Base-by-base conservation (phyloP, 2,113 vertebrate species). In the Burhinus oedicnemus region DNA sequence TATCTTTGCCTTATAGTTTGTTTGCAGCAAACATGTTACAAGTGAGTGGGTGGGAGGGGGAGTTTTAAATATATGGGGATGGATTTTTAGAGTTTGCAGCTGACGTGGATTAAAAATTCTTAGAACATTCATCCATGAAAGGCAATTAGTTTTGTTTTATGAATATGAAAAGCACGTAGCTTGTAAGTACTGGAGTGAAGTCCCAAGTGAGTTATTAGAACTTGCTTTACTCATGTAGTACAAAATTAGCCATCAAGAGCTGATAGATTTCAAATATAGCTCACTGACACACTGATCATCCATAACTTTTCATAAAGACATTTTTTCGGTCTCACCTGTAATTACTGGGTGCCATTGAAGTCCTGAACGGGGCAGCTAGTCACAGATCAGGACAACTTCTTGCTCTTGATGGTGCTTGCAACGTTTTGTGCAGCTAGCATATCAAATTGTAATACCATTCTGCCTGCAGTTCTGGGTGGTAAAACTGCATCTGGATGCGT, bases 131-230 rank as follows among this genome's bases (percentile, higher is more conserved):
- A 97, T 82, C 96, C 97, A 91, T 97, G 97, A 97, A 97, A 97
- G 95, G 97, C 97, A 97, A 98, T 98, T 97, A 98, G 92, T 94
- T 97, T 97, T 97, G 89, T 98, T 97, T 98, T 97, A 97, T 97
- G 96, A 97, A 91, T 96, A 93, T 97, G 96, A 95, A 97, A 98
- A 97, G 96, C 95, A 94, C 91, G 96, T 96, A 93, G 97, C 96
- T 96, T 95, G 86, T 97, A 97, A 97, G 97, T 97, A 95, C 97
- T 90, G 55, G 87, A 97, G 84, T 94, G 94, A 96, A 90, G 94
- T 97, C 98, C 97, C 97, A 93, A 94, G 95, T 95, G 97, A 97
- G 95, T 98, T 98, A 97, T 97, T 96, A 97, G 96, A 93, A 97
- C 95, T 95, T 79, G 74, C 91, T 96, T 93, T 96, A 93, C 97